Base-by-base conservation (phyloP, 2,888 invertebrate genomes). In the Coecobrya sp. region DNA sequence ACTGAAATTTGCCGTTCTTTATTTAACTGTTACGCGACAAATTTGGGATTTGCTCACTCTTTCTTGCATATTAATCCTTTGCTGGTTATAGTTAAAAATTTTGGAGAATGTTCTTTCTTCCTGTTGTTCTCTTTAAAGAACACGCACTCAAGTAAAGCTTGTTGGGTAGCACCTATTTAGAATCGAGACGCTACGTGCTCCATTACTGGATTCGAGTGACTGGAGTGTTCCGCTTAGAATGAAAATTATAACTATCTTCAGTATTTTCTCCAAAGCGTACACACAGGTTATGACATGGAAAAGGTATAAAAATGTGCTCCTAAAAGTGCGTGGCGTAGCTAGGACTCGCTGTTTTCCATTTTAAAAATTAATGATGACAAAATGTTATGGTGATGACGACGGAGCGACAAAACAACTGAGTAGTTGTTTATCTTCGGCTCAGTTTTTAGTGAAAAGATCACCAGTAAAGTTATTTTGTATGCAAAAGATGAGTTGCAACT, bases 191-290 rank as follows among this genome's bases (percentile, higher is more conserved):
- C 25, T 62, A 62, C 5, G 11, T n/a, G 8, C n/a, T 10, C 11
- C 3, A 42, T 42, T 76, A 42, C 13, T 55, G 19, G 22, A 19
- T 1, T 68, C 68, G 85, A 86, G 13, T 45, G 8, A 45, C 76
- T 62, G 62, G 87, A 87, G 79, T 45, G 30, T 52, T 81, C 81
- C 27, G 88, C 81, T 27, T 68, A 1, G 62, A 88, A 62, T 68
- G 52, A 81, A 79, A 88, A 88, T 52, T 68, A 27, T 27, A 13
- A 8, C 5, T 19, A 7, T 52, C 1, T 16, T 52, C n/a, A 19
- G 30, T 68, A 73, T 68, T 19, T 85, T 49, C 36, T 55, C 55
- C 76, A 45, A 55, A 36, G 7, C 25, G 16, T 25, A 25, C 3
- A 70, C n/a, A n/a, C 8, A 16, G 16, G 4, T 70, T n/a, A 70